These are phyloP conservation scores for Yponomeuta plumbellus DNA, from an alignment of 2,888 invertebrate species.

Conservation along the genomic window DNA sequence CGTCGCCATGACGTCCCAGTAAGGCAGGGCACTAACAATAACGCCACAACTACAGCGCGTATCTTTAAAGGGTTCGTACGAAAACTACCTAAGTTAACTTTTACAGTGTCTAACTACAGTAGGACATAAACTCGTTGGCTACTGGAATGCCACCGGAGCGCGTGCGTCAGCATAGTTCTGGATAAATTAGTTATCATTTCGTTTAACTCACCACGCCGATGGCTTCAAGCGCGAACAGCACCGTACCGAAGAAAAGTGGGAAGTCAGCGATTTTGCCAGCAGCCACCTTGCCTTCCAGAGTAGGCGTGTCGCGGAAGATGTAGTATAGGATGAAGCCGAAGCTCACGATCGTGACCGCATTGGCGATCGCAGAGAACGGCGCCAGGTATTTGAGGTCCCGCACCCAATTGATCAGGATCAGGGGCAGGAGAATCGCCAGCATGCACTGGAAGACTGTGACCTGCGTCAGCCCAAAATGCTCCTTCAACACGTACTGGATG, in stretches of 20 bases:
- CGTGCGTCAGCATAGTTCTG: too few relatives aligned
- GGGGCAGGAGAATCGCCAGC: constrained; percentile 82
- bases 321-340: constrained; percentile 92
- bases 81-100: too few relatives aligned
- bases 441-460: constrained; percentile 80
- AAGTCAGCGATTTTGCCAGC: constrained; percentile 81
- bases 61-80: too few relatives aligned
- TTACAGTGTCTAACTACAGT: too few relatives aligned
- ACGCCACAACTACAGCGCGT: too few relatives aligned
- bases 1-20: too few relatives aligned
- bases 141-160: too few relatives aligned
- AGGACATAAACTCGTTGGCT: too few relatives aligned
- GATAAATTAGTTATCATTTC: too few relatives aligned
- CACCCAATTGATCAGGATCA: constrained; percentile 88
- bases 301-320: constrained; percentile 83
- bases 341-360: constrained; percentile 87
- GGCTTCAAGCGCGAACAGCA: constrained; percentile 96
- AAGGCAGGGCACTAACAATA: too few relatives aligned
- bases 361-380: constrained; percentile 93
- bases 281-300: constrained; percentile 77
- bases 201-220: constrained; percentile 86
- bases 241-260: constrained; percentile 97
- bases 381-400: constrained; percentile 91
- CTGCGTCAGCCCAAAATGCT: constrained; percentile 63
- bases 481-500: constrained; percentile 80